phyloP scores from a whole-genome alignment of 2,888 invertebrate species.

The Plagodis dolabraria region DNA sequence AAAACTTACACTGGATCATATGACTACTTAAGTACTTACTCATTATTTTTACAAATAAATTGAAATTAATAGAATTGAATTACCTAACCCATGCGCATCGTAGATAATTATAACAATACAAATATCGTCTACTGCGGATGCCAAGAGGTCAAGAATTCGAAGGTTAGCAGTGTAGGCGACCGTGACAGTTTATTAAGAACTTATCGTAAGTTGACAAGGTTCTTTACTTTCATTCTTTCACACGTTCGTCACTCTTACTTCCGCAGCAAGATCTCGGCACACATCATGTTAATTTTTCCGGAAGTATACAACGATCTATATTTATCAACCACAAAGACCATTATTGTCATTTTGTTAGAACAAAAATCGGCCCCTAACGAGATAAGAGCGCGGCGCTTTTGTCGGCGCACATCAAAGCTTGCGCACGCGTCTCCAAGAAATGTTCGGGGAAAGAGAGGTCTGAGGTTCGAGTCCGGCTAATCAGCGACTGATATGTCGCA shows the following conservation, averaged over 20 bases:
- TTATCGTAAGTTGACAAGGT: not conserved
- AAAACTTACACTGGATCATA: too few species aligned
- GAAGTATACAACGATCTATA: constrained; percentile 64
- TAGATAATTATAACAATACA: too few species aligned
- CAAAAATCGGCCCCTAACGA: constrained; percentile 74
- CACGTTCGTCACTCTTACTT: constrained; percentile 9
- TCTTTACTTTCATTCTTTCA: constrained; percentile 9
- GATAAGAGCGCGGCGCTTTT: constrained; percentile 79
- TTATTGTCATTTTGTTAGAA: constrained; percentile 77
- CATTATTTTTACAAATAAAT: too few species aligned
- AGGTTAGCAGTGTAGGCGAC: too few species aligned
- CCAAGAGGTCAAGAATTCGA: too few species aligned
- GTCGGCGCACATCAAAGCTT: constrained; percentile 72
- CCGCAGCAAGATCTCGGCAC: constrained; percentile 12
- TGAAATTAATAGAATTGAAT: too few species aligned
- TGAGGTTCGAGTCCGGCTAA: constrained; percentile 68
- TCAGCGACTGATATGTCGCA: constrained; percentile 67
- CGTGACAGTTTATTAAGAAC: too few species aligned
- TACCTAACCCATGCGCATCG: too few species aligned
- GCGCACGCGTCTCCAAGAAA: constrained; percentile 64
- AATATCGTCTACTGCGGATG: too few species aligned
- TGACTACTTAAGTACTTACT: too few species aligned
- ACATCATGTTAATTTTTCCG: constrained; percentile 37
- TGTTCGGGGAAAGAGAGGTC: constrained; percentile 75
- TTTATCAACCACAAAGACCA: constrained; percentile 76